Evolutionary conservation across 2,113 vertebrate genomes (phyloP), one percentile per base, ranked within the genome.

Genomic region (Sinocyclocheilus anshuiensis): DNA sequence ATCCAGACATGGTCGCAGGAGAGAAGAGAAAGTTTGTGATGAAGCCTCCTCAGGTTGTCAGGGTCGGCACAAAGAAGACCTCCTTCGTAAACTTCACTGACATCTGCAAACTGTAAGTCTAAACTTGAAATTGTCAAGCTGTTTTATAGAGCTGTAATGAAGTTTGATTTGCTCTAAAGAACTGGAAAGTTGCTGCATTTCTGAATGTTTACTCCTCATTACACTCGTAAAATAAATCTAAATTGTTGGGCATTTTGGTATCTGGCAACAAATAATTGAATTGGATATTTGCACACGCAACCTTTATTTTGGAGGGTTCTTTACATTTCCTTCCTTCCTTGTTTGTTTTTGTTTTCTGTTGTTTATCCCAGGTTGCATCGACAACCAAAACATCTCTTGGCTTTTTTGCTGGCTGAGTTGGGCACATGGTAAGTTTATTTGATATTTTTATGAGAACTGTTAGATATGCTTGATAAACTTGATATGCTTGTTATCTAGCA

Each of bases 41-140:
- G 98, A 99, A 99, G 93, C 98, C 98, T 72, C 98, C 98, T 1
- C 98, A 99, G 91, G 98, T 99, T 18, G 98, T 99, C 86, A 94
- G 98, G 95, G 98, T 99, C 91, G 98, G 98, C 95, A 99, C 98
- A 90, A 99, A 99, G 96, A 99, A 99, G 96, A 99, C 98, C 10
- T 99, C 98, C 86, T 99, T 99, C 90, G 98, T 99, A 94, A 99
- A 99, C 94, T 99, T 99, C 90, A 99, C 98, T 95, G 98, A 99
- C 92, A 99, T 99, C 94, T 99, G 98, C 95, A 99, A 99, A 96
- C 95, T 99, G 98, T 99, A 91, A 98, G 98, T 94, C 10, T 5
- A 29, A 67, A 11, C 16, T 78, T 2, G 11, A 36, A 12, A n/a
- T 33, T 57, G 76, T 57, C 75, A 77, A 26, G 72, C 72, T 48